Base-by-base conservation (phyloP, 2,888 invertebrate genomes). In the Lycophotia porphyrea region DNA sequence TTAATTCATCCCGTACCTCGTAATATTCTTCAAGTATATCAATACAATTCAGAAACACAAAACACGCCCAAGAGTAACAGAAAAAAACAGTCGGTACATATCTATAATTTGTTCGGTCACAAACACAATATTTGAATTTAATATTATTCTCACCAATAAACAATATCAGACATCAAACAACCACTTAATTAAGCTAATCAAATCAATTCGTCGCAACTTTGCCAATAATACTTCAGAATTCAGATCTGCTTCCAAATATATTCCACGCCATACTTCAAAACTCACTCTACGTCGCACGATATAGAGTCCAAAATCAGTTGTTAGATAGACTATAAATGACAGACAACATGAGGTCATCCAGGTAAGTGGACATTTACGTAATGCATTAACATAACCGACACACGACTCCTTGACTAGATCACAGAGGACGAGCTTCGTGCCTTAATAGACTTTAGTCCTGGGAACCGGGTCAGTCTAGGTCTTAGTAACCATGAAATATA, bases 311-410 rank as follows among this genome's bases (percentile, higher is more conserved):
- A 44, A 70, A 64, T 81, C 21, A 18, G 11, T 78, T 68, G 76
- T 27, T 18, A 39, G 21, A 18, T 63, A 27, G 31, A 67, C 63
- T 64, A 61, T 55, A 71, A 76, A 84, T 89, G 82, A 82, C 83
- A 80, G 65, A 81, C 61, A 69, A 77, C 31, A 85, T 93, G 93
- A 93, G 88, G 89, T 93, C 93, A 93, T 88, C 86, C 74, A 86
- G 80, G 88, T 79, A 85, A 80, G 82, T 87, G 80, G 77, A 84
- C 83, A 80, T 90, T 91, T 90, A 87, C 89, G 89, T 89, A 89
- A 89, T 77, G 70, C 84, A 90, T 91, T 90, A 89, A 86, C 88
- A 89, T 75, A 84, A 80, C 69, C 80, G 66, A 82, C 79, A 77
- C 85, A 87, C 81, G 81, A 84, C 70, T 78, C 63, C 65, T 72